Evolutionary conservation across 1,140 invertebrate species (phyloP).

Genomic region (Anadara kagoshimensis): DNA sequence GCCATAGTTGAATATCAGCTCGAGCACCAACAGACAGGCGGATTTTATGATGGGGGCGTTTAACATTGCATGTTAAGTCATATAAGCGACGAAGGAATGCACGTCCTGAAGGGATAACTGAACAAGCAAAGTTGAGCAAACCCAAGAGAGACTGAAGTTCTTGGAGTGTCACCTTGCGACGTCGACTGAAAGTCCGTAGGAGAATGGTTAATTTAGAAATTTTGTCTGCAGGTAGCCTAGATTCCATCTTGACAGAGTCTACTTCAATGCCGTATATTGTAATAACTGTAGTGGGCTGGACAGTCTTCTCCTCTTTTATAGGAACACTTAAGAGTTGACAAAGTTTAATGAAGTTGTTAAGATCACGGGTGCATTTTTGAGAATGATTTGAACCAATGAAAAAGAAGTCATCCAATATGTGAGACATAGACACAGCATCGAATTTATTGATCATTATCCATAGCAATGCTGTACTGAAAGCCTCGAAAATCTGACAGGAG

Average conservation of each 20-base stretch:
- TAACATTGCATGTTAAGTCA: no score
- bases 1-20: no score
- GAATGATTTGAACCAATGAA: slow-evolving; percentile 24
- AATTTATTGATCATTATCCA: slow-evolving; percentile 32
- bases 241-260: slow-evolving; percentile 23
- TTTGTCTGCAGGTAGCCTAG: slow-evolving; percentile 20
- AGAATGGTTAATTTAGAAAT: background rate
- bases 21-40: no score
- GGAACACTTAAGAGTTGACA: slow-evolving; percentile 20
- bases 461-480: slow-evolving; percentile 28
- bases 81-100: slow-evolving; percentile 20
- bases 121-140: slow-evolving; percentile 34
- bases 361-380: no score
- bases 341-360: slow-evolving; percentile 14
- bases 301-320: slow-evolving; percentile 30
- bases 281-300: no score
- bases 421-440: slow-evolving; percentile 9
- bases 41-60: no score
- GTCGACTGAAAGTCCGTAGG: background rate
- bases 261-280: slow-evolving; percentile 25
- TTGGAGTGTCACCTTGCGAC: slow-evolving; percentile 13
- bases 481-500: slow-evolving; percentile 41
- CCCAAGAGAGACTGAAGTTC: slow-evolving; percentile 35
- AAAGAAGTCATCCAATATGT: slow-evolving; percentile 42
- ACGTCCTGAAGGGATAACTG: slow-evolving; percentile 15